Conservation (phyloP, 37 sponge, comb jelly and placozoan genomes). For the Dysidea cf. avara region DNA sequence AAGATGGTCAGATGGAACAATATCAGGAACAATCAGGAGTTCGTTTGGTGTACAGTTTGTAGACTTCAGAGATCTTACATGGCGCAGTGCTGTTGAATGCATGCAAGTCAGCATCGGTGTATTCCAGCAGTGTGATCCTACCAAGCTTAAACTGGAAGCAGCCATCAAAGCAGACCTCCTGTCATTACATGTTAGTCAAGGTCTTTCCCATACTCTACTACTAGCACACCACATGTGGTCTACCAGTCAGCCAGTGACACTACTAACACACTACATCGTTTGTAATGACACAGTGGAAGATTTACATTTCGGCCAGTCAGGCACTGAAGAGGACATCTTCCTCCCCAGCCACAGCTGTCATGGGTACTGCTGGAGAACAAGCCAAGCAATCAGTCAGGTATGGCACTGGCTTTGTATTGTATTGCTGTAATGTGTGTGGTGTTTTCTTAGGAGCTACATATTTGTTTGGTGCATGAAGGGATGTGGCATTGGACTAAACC, state of each 20-base stretch:
- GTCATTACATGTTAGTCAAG: conserved; percentile 26
- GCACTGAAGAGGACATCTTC: conserved; percentile 34
- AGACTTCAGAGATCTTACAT: conserved; percentile 43
- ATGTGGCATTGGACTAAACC: conserved; percentile 65
- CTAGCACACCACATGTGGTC: conserved; percentile 30
- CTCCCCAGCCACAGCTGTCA: conserved; percentile 32
- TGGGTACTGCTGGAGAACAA: conserved; percentile 65
- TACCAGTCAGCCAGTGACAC: neutral
- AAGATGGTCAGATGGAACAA: no score
- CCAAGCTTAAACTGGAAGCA: neutral
- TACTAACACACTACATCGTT: conserved; percentile 60
- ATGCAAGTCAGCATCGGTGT: neutral
- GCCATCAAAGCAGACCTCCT: neutral
- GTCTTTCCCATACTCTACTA: conserved; percentile 42
- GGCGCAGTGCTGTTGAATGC: conserved; percentile 25
- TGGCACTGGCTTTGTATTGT: neutral
- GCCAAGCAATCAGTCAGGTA: conserved; percentile 12
- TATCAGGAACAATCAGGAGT: no score
- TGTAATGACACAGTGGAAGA: conserved; percentile 69
- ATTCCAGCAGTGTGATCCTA: neutral
- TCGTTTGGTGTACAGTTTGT: conserved; percentile 29
- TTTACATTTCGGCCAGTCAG: conserved; percentile 58
- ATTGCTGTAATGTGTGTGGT: neutral
- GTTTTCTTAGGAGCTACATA: conserved; percentile 10
- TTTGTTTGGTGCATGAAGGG: conserved; percentile 34